Base-by-base conservation (phyloP, 2,797 vertebrate species). In the Austrolebias charrua region DNA sequence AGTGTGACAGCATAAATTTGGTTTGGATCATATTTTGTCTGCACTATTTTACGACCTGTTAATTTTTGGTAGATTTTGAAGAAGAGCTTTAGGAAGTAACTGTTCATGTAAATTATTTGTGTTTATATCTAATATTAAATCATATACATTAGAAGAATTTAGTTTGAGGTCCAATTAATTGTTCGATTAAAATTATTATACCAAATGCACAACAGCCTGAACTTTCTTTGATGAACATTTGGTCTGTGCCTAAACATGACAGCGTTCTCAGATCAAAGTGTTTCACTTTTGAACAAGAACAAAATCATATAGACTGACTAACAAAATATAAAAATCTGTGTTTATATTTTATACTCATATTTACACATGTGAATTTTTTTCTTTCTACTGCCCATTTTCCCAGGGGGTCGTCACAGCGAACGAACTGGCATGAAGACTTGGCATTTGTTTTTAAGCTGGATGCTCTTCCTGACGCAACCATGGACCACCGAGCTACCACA, bases 161-260 rank as follows among this genome's bases (percentile, higher is more conserved):
- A 66, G 82, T 88, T 79, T 74, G 43, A 71, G 67, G 52, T 52
- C 50, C 65, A 86, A 89, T 87, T 81, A 66, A 72, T 75, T 80
- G 81, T 85, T 81, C 71, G 73, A 82, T 87, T 82, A 84, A 73
- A 86, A 76, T 83, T 72, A 84, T 88, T 83, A 63, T 43, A 55
- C 24, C 64, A 46, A 58, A 56, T 79, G 57, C 44, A 54, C 61
- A 66, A 66, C 63, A 71, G 53, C 63, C 62, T 70, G 56, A 77
- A 76, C 73, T 57, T 64, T 0, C 47, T 69, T 77, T 79, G 38
- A 40, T 81, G 71, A 82, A 60, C 60, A 74, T 73, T 80, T 78
- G 71, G 79, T 76, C 6, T 64, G 38, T 58, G 55, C 57, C 60
- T 66, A 57, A 61, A 69, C 42, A 66, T 71, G 86, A 54, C 33